phyloP scores from a whole-genome alignment of 53 echinoderm and acorn worm species.

The Zoroaster sp. region DNA sequence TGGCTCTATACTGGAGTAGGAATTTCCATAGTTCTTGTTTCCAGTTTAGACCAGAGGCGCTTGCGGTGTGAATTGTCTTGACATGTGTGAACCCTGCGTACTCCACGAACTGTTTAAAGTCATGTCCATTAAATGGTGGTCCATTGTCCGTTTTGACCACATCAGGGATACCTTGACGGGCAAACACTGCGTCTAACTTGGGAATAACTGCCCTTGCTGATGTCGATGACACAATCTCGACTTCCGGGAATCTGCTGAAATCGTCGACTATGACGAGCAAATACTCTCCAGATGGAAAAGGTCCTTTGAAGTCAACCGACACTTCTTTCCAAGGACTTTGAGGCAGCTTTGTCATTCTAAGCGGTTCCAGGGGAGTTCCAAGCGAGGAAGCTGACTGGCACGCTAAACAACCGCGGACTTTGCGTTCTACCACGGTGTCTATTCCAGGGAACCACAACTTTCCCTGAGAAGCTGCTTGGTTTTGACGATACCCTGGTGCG shows the following conservation, averaged over 20 bases:
- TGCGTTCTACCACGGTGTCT: slow-evolving; percentile 28
- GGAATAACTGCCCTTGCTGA: slow-evolving; percentile 52
- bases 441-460: slow-evolving; percentile 71
- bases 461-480: slow-evolving; percentile 57
- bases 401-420: slow-evolving; percentile 43
- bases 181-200: slow-evolving; percentile 37
- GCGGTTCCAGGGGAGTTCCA: slow-evolving; percentile 4
- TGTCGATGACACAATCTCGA: slow-evolving; percentile 57
- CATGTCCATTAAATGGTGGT: slow-evolving; percentile 37
- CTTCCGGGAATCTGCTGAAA: slow-evolving; percentile 56
- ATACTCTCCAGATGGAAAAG: slow-evolving; percentile 65
- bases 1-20: slow-evolving; percentile 60
- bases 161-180: slow-evolving; percentile 7
- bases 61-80: slow-evolving; percentile 61
- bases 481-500: slow-evolving; percentile 64
- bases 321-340: slow-evolving; percentile 1
- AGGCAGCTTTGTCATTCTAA: slow-evolving; percentile 28
- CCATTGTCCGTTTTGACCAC: slow-evolving; percentile 36
- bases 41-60: slow-evolving; percentile 27
- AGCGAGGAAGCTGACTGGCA: slow-evolving; percentile 55
- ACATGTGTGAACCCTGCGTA: slow-evolving; percentile 38
- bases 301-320: slow-evolving; percentile 61
- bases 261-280: slow-evolving; percentile 62
- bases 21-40: slow-evolving; percentile 56
- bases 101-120: slow-evolving; percentile 22